Percentiles rank a stretch among this genome's conserved stretches.
Evolutionary conservation across 2,113 vertebrate genomes (phyloP).

Genomic region (Chlamydotis undulata): DNA sequence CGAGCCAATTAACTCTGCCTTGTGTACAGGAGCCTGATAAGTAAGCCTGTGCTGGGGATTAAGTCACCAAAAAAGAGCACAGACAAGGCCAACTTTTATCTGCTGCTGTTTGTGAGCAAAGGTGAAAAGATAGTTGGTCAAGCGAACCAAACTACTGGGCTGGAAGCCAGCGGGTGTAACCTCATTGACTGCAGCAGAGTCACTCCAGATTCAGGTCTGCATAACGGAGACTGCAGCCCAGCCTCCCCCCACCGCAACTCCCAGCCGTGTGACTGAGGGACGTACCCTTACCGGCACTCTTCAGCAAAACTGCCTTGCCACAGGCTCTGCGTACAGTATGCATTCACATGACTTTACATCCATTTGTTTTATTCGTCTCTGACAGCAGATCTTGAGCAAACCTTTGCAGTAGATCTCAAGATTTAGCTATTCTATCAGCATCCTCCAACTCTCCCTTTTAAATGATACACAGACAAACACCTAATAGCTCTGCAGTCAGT

Average conservation of each 20-base stretch:
- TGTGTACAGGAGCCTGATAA: slow-evolving; percentile 25
- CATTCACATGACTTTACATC: neutral
- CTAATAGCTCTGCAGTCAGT: neutral
- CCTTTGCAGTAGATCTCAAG: neutral
- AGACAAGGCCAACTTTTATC: slow-evolving; percentile 57
- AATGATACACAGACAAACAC: neutral
- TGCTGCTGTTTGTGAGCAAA: slow-evolving; percentile 46
- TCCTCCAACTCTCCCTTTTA: neutral
- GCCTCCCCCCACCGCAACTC: neutral
- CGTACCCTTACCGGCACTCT: neutral
- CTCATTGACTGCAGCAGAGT: neutral
- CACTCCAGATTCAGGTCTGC: neutral
- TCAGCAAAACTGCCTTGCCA: neutral
- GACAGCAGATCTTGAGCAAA: neutral
- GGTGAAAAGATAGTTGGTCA: slow-evolving; percentile 34
- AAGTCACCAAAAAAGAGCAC: slow-evolving; percentile 36
- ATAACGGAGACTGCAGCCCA: neutral
- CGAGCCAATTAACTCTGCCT: slow-evolving; percentile 30
- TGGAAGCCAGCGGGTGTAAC: neutral
- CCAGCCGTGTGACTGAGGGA: neutral
- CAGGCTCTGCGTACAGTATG: neutral
- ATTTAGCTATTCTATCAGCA: neutral
- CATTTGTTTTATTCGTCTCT: neutral
- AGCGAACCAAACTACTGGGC: neutral
- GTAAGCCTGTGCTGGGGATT: slow-evolving; percentile 32